phyloP scores from a whole-genome alignment of 2,888 invertebrate species.

The Stenotaenia linearis region DNA sequence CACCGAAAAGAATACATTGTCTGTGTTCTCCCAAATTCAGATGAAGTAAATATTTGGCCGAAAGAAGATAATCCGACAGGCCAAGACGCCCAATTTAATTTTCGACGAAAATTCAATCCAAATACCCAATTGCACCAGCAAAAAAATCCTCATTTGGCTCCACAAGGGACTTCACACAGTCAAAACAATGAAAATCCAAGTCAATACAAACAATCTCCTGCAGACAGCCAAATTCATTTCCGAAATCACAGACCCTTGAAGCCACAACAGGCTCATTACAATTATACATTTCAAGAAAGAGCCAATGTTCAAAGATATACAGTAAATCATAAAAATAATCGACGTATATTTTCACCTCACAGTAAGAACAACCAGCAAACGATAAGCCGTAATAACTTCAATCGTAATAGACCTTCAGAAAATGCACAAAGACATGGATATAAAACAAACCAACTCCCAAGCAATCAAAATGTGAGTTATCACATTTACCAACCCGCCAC shows the following conservation, averaged over 20 bases:
- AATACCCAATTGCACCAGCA: background rate
- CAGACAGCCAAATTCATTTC: background rate
- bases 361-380: background rate
- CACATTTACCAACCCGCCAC: background rate
- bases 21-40: background rate
- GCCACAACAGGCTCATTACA: background rate
- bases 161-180: too few species aligned
- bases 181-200: too few species aligned
- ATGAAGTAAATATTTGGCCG: background rate
- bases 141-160: background rate
- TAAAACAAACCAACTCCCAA: too few species aligned
- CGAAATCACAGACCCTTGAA: background rate
- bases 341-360: background rate
- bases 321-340: background rate
- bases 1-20: background rate
- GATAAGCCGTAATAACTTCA: background rate
- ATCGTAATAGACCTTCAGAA: background rate
- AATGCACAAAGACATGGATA: too few species aligned
- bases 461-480: background rate
- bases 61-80: background rate
- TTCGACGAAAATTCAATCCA: background rate
- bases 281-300: background rate
- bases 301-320: background rate
- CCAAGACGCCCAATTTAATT: background rate
- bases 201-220: too few species aligned